Evolutionary conservation across 2,797 vertebrate species (phyloP).

Genomic region (Schizothorax lantsangensis): DNA sequence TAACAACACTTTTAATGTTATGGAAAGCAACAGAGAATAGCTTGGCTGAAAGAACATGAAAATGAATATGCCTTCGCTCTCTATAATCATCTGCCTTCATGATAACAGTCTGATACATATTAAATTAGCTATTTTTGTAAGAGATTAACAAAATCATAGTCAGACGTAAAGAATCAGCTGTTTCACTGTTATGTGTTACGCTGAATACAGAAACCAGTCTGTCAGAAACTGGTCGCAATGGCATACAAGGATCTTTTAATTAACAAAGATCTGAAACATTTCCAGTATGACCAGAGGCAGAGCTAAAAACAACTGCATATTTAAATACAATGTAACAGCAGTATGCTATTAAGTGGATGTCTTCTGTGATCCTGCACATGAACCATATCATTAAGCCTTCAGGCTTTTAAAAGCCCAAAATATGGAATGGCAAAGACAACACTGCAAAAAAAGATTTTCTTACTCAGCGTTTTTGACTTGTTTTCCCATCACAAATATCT

Average conservation of each 20-base stretch:
- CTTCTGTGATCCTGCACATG: slow-evolving; percentile 21
- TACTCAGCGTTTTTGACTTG: not conserved
- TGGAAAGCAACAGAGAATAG: not conserved
- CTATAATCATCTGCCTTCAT: not conserved
- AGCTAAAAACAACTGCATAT: not conserved
- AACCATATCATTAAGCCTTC: not conserved
- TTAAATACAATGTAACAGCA: slow-evolving; percentile 1
- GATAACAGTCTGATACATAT: slow-evolving; percentile 15
- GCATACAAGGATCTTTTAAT: not conserved
- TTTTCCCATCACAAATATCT: not conserved
- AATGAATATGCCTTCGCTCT: not conserved
- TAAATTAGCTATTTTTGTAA: not conserved
- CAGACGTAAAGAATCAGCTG: not conserved
- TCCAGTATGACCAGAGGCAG: not conserved
- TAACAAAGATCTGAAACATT: not conserved
- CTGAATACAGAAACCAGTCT: not conserved
- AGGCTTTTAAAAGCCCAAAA: not conserved
- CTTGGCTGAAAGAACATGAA: not conserved
- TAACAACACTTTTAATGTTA: not conserved
- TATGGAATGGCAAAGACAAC: not conserved
- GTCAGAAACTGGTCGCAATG: not conserved
- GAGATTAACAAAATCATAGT: not conserved
- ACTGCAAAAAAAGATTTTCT: not conserved
- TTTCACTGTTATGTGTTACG: not conserved
- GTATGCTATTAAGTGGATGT: not conserved